phyloP scores from a whole-genome alignment of 2,888 invertebrate species.

The Drosophila leonis region DNA sequence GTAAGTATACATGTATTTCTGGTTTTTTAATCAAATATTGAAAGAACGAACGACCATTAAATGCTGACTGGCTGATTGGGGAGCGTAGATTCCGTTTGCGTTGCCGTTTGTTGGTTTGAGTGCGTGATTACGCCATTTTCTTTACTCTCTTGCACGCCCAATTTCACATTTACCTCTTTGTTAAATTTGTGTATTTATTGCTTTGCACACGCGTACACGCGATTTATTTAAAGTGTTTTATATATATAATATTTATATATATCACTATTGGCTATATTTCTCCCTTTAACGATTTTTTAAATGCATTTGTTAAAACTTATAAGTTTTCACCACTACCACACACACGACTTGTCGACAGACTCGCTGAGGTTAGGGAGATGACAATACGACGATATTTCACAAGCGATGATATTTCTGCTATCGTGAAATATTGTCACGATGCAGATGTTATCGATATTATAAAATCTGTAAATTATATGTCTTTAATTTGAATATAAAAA shows the following conservation, averaged over 20 bases:
- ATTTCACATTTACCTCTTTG: slow-evolving; percentile 73
- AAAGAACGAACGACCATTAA: slow-evolving; percentile 56
- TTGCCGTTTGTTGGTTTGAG: slow-evolving; percentile 69
- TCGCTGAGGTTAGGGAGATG: slow-evolving; percentile 49
- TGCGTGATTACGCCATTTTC: slow-evolving; percentile 81
- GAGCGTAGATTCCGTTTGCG: slow-evolving; percentile 72
- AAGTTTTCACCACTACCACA: slow-evolving; percentile 61
- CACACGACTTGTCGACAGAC: slow-evolving; percentile 61
- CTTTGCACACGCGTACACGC: slow-evolving; percentile 45
- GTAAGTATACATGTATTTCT: slow-evolving; percentile 41
- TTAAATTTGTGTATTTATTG: slow-evolving; percentile 38
- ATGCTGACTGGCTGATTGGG: slow-evolving; percentile 72
- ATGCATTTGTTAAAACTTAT: slow-evolving; percentile 60
- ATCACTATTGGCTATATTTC: slow-evolving; percentile 23
- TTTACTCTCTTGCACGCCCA: slow-evolving; percentile 75
- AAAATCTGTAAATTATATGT: neutral
- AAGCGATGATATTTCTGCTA: slow-evolving; percentile 3
- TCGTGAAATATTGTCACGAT: neutral
- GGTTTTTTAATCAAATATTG: slow-evolving; percentile 66
- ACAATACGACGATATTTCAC: slow-evolving; percentile 26
- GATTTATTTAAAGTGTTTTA: slow-evolving; percentile 28
- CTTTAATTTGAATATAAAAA: neutral
- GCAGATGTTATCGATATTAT: slow-evolving; percentile 11
- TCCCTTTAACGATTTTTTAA: slow-evolving; percentile 43
- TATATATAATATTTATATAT: slow-evolving; percentile 15